A percentile compares a stretch with the other conserved stretches of the same genome.
Conservation (phyloP, 2,888 invertebrate species). For the Orthosia incerta region DNA sequence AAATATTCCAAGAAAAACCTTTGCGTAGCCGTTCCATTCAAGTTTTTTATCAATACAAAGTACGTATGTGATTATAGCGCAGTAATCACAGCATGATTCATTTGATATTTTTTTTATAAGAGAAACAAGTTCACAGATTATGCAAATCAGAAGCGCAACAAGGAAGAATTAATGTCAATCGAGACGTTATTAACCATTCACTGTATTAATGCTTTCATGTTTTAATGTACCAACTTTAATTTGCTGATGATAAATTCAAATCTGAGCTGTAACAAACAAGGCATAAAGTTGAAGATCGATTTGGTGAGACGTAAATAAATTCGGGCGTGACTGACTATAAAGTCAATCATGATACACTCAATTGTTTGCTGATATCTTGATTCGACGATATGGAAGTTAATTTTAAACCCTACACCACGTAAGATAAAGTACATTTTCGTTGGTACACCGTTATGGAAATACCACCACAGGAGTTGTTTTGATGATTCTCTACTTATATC, state of each 20-base stretch:
- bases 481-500: constrained; percentile 72
- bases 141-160: constrained; percentile 82
- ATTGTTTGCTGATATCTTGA: constrained; percentile 79
- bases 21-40: constrained; percentile 33
- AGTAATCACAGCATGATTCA: constrained; percentile 60
- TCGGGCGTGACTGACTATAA: constrained; percentile 68
- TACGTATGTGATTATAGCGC: constrained; percentile 44
- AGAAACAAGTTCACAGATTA: constrained; percentile 78
- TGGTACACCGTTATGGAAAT: constrained; percentile 53
- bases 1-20: constrained; percentile 34
- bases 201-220: constrained; percentile 72
- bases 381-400: constrained; percentile 57
- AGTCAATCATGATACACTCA: constrained; percentile 77
- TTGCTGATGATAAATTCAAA: constrained; percentile 31
- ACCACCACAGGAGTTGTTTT: constrained; percentile 72
- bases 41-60: constrained; percentile 44
- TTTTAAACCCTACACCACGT: constrained; percentile 23
- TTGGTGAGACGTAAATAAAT: constrained; percentile 27
- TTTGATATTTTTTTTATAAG: constrained; percentile 63
- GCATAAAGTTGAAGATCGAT: constrained; percentile 39
- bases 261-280: constrained; percentile 15
- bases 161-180: constrained; percentile 83
- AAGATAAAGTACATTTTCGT: constrained; percentile 51
- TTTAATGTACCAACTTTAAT: constrained; percentile 64
- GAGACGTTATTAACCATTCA: constrained; percentile 77